A percentile compares a stretch with the other conserved stretches of the same genome.
These are phyloP conservation scores for Shinisaurus crocodilurus DNA, from an alignment of 2,113 vertebrate species.

Conservation along the genomic window DNA sequence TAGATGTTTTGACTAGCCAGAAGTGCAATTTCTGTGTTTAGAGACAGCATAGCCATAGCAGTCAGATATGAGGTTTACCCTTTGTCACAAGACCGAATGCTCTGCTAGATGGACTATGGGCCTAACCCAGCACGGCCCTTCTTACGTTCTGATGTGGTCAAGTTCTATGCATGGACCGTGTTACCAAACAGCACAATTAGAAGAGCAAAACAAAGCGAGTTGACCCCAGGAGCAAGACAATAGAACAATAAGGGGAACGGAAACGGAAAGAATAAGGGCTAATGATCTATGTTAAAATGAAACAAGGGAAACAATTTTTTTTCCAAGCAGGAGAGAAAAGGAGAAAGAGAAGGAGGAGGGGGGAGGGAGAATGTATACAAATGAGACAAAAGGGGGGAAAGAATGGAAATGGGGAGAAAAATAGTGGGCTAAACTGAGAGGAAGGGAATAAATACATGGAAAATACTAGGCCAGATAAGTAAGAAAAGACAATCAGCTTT, in stretches of 20 bases:
- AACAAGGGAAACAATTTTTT: constrained; percentile 3
- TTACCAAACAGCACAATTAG: not conserved
- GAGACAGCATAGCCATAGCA: too few species aligned
- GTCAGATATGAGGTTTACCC: not conserved
- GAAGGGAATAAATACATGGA: constrained; percentile 28
- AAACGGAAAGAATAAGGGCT: constrained; percentile 12
- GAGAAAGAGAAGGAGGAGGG: not conserved
- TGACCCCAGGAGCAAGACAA: not conserved
- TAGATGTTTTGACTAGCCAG: not conserved
- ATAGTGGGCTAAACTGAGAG: constrained; percentile 20
- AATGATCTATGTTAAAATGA: constrained; percentile 21
- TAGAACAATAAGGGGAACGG: not conserved
- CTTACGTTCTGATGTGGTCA: not conserved
- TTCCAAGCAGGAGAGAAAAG: not conserved
- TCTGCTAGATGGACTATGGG: too few species aligned
- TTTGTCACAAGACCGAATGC: not conserved
- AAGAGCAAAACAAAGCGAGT: not conserved
- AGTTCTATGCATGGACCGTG: not conserved
- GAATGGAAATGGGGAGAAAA: constrained; percentile 27
- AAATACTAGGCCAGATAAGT: constrained; percentile 34
- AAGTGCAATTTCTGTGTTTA: not conserved
- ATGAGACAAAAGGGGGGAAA: constrained; percentile 15
- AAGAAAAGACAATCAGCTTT: constrained; percentile 37
- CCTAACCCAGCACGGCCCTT: not conserved
- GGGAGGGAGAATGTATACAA: not conserved